Evolutionary conservation across 2,797 vertebrate genomes (phyloP).

Genomic region (Pangasius krempfi): DNA sequence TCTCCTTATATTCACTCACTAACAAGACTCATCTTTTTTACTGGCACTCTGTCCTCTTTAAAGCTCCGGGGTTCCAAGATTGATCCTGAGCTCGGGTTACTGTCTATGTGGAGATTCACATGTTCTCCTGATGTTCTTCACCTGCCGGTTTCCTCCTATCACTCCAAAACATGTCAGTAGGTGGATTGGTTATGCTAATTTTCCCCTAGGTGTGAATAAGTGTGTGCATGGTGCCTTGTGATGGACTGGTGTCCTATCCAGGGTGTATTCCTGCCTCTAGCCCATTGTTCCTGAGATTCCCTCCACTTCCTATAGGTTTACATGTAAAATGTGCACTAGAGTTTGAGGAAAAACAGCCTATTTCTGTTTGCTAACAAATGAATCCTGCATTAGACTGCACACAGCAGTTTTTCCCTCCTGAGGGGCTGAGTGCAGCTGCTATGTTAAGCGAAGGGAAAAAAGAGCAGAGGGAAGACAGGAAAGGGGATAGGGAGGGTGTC

Average conservation of each 20-base stretch:
- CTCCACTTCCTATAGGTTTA: no score
- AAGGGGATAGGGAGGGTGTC: background rate
- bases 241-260: background rate
- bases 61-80: background rate
- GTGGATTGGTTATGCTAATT: background rate
- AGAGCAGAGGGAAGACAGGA: background rate
- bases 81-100: background rate
- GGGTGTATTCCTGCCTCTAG: background rate
- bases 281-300: background rate
- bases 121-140: background rate
- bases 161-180: background rate
- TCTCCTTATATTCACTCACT: background rate
- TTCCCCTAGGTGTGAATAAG: background rate
- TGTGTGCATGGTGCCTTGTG: background rate
- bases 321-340: background rate
- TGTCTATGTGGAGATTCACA: background rate
- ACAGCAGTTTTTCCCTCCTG: constrained; percentile 16
- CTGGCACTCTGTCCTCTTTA: background rate
- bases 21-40: background rate
- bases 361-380: constrained; percentile 36
- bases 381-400: background rate
- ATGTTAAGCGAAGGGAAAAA: background rate
- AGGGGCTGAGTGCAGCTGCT: constrained; percentile 18
- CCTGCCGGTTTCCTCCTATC: background rate
- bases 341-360: background rate